These are phyloP conservation scores for Oceanodroma leucorhoa DNA, from an alignment of 2,797 vertebrate species.

Conservation along the genomic window DNA sequence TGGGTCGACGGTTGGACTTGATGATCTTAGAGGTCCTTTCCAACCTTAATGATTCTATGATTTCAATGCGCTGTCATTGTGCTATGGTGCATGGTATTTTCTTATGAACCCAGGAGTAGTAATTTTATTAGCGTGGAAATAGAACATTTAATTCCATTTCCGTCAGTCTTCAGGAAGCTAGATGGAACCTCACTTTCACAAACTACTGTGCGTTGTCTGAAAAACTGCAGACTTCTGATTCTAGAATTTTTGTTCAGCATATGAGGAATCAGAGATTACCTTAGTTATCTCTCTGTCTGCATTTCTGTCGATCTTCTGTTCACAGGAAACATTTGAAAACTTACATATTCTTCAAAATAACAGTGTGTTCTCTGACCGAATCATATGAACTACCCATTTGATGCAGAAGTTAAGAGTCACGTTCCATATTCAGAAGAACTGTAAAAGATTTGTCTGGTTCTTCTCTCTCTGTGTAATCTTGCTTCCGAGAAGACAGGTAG, in stretches of 20 bases:
- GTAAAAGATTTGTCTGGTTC: neutral
- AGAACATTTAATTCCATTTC: neutral
- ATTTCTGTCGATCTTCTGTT: neutral
- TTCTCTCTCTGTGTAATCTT: neutral
- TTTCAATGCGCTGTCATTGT: neutral
- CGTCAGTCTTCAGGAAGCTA: neutral
- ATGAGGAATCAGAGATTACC: neutral
- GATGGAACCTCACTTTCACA: neutral
- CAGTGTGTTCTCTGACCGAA: neutral
- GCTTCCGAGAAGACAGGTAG: neutral
- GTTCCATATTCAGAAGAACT: neutral
- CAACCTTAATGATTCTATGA: too few relatives aligned
- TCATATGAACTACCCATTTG: neutral
- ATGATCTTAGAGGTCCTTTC: too few relatives aligned
- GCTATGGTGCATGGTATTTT: rapidly evolving
- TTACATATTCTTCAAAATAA: neutral
- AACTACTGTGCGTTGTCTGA: neutral
- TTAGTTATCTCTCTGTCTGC: neutral
- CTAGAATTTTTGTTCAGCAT: neutral
- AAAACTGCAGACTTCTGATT: neutral
- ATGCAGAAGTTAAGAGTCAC: neutral
- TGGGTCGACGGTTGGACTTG: too few relatives aligned
- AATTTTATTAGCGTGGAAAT: neutral
- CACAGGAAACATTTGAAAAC: neutral
- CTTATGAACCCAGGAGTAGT: neutral